Evolutionary conservation across 2,888 invertebrate species (phyloP).

Genomic region (Rhorus exstirpatorius): DNA sequence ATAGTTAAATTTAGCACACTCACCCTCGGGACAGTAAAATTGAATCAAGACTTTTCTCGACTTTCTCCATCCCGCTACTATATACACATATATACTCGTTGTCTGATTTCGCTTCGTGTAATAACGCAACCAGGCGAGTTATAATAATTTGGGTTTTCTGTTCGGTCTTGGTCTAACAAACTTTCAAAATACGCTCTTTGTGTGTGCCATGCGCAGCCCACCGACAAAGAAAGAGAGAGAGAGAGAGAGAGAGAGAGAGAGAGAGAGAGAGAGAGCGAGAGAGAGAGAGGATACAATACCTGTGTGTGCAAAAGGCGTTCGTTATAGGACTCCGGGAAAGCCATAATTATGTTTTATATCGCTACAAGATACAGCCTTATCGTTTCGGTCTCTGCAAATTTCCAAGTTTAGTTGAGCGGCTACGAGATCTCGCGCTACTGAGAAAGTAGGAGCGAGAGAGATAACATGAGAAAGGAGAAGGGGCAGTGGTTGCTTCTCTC

Average conservation of each 20-base stretch:
- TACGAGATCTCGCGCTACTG: constrained; percentile 29
- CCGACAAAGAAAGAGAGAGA: background rate
- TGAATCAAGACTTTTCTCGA: constrained; percentile 66
- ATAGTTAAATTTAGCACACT: constrained; percentile 55
- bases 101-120: constrained; percentile 69
- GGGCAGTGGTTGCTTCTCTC: constrained; percentile 37
- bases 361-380: constrained; percentile 63
- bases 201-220: constrained; percentile 40
- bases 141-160: constrained; percentile 64
- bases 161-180: constrained; percentile 59
- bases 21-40: constrained; percentile 63
- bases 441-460: constrained; percentile 25
- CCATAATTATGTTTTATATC: constrained; percentile 69
- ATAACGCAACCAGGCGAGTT: constrained; percentile 53
- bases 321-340: constrained; percentile 21
- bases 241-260: background rate
- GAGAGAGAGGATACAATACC: constrained; percentile 24
- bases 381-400: constrained; percentile 63
- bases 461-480: background rate
- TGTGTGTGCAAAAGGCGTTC: constrained; percentile 20
- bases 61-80: constrained; percentile 23
- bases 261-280: constrained; percentile 1
- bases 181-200: constrained; percentile 56
- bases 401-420: constrained; percentile 63
- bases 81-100: constrained; percentile 34